Percentiles rank a stretch among this genome's conserved stretches.
Conservation (phyloP, 2,113 vertebrate genomes). For the Oreochromis tanganicae region DNA sequence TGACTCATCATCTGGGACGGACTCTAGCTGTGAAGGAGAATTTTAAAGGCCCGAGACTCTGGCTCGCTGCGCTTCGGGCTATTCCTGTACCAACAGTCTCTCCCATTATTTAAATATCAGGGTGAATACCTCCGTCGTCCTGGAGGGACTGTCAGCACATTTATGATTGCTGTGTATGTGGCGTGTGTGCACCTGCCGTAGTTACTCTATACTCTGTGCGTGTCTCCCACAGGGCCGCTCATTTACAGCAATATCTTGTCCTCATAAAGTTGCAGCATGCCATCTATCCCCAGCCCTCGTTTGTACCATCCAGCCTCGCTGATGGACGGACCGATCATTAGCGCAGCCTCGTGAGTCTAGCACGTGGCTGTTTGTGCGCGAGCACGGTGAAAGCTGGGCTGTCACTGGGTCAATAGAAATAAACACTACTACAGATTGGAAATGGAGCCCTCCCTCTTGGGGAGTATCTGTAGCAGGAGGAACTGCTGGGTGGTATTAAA, state of each 20-base stretch:
- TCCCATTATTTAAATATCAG: constrained; percentile 63
- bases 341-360: background rate
- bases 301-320: background rate
- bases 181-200: background rate
- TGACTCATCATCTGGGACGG: background rate
- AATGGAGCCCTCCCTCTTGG: constrained; percentile 35
- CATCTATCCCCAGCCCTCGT: background rate
- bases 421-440: constrained; percentile 46
- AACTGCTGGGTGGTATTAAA: constrained; percentile 22
- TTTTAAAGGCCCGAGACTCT: constrained; percentile 1
- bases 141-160: constrained; percentile 46
- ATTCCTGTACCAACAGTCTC: constrained; percentile 52
- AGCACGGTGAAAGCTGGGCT: background rate
- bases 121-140: constrained; percentile 46
- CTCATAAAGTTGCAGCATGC: constrained; percentile 23
- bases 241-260: constrained; percentile 41
- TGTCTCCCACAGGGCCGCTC: constrained; percentile 29
- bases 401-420: constrained; percentile 41
- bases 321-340: constrained; percentile 50
- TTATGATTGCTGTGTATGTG: background rate
- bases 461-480: constrained; percentile 33
- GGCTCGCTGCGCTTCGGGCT: constrained; percentile 28
- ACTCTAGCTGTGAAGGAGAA: constrained; percentile 7
- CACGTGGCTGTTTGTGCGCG: background rate
- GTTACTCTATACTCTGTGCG: background rate